These are phyloP conservation scores for Jaculus jaculus DNA, from an alignment of 2,113 vertebrate genomes.

Conservation along the genomic window DNA sequence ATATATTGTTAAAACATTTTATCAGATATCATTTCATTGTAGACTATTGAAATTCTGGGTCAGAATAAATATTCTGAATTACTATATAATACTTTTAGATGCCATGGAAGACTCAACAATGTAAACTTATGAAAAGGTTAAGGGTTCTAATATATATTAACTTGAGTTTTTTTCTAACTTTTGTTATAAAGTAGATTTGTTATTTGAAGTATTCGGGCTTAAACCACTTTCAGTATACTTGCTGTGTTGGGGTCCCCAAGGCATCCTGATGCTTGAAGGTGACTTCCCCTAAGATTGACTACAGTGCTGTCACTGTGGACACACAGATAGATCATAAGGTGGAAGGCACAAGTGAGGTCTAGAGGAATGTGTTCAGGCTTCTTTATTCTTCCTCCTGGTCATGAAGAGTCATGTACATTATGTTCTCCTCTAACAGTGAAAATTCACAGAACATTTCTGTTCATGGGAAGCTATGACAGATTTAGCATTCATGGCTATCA, in stretches of 20 bases:
- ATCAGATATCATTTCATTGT: background rate
- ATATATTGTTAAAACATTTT: constrained; percentile 6
- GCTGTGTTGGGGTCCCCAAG: background rate
- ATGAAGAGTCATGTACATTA: background rate
- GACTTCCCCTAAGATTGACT: background rate
- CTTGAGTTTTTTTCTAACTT: background rate
- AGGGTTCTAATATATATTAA: background rate
- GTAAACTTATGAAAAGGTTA: background rate
- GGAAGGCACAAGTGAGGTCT: background rate
- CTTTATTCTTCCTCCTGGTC: background rate
- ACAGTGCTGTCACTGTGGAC: background rate
- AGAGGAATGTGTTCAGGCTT: background rate
- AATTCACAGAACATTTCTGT: background rate
- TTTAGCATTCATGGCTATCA: background rate
- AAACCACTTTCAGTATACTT: background rate
- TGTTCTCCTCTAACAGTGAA: background rate
- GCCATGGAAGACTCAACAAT: background rate
- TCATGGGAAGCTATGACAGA: background rate
- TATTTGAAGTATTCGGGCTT: constrained; percentile 2
- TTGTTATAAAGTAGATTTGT: background rate
- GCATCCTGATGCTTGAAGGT: background rate
- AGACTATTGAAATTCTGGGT: constrained; percentile 3
- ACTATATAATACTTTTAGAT: background rate
- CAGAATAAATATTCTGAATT: background rate
- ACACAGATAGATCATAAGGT: background rate